These are phyloP conservation scores for Netelia virgata DNA, from an alignment of 2,888 invertebrate species.

Conservation along the genomic window DNA sequence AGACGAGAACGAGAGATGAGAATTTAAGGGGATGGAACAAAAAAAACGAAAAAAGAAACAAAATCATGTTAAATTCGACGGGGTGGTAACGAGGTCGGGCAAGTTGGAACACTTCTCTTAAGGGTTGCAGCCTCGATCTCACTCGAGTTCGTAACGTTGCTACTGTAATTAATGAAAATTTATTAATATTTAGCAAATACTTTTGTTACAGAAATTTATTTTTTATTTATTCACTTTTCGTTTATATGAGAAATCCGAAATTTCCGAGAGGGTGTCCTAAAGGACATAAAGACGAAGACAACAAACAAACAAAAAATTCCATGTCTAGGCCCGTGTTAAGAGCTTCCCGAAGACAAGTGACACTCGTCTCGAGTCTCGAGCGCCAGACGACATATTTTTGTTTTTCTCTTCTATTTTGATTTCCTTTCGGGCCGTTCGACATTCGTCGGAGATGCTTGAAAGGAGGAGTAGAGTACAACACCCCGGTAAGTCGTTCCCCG, in stretches of 20 bases:
- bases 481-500: slow-evolving; percentile 6
- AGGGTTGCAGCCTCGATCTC: too few species aligned
- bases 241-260: background rate
- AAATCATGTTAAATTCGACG: background rate
- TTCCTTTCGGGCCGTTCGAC: background rate
- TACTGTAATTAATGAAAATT: background rate
- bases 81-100: slow-evolving; percentile 17
- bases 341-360: slow-evolving; percentile 80
- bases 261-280: slow-evolving; percentile 31
- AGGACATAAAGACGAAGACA: slow-evolving; percentile 25
- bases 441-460: slow-evolving; percentile 4
- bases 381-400: slow-evolving; percentile 64
- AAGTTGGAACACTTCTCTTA: background rate
- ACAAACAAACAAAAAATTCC: too few species aligned
- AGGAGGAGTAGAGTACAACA: slow-evolving; percentile 26
- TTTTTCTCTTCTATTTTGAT: slow-evolving; percentile 74
- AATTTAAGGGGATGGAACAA: slow-evolving; percentile 49
- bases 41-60: background rate
- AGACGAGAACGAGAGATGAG: slow-evolving; percentile 57
- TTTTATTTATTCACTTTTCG: background rate
- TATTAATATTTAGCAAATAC: background rate
- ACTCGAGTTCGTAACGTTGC: too few species aligned
- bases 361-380: slow-evolving; percentile 80
- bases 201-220: background rate
- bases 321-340: slow-evolving; percentile 71